Evolutionary conservation across 2,113 vertebrate genomes (phyloP).

Genomic region (Microcebus lehilahytsara): DNA sequence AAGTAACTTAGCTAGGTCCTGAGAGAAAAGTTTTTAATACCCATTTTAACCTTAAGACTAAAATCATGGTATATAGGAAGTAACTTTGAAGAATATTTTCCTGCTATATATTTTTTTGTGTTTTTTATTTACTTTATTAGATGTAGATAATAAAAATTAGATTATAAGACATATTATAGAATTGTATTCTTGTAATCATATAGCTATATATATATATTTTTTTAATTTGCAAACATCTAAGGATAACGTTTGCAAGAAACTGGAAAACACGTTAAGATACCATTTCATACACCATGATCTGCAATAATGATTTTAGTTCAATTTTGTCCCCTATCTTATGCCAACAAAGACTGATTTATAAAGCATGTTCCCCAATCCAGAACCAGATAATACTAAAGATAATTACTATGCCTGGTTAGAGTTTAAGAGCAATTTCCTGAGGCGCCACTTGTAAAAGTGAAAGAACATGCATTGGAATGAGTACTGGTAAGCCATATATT

Average conservation of each 20-base stretch:
- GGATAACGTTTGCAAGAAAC: constrained; percentile 52
- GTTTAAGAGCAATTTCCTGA: constrained; percentile 77
- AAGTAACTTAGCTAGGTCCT: neutral
- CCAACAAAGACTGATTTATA: constrained; percentile 72
- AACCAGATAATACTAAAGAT: constrained; percentile 67
- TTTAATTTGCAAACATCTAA: neutral
- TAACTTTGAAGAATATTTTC: constrained; percentile 38
- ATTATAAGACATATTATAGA: constrained; percentile 13
- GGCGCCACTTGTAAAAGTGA: constrained; percentile 64
- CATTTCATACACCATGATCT: constrained; percentile 49
- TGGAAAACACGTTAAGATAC: constrained; percentile 60
- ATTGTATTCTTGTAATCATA: neutral
- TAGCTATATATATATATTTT: neutral
- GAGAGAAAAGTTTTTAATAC: neutral
- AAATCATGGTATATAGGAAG: constrained; percentile 17
- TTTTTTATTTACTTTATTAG: neutral
- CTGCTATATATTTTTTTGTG: neutral
- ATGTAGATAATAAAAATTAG: neutral
- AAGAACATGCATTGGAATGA: constrained; percentile 46
- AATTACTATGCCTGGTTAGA: constrained; percentile 65
- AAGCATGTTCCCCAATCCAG: constrained; percentile 60
- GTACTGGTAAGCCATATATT: neutral
- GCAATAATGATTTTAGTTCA: constrained; percentile 66
- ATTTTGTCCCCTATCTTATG: constrained; percentile 50
- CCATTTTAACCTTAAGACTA: neutral